Evolutionary conservation across 2,888 invertebrate species (phyloP).

Genomic region (Apeira syringaria): DNA sequence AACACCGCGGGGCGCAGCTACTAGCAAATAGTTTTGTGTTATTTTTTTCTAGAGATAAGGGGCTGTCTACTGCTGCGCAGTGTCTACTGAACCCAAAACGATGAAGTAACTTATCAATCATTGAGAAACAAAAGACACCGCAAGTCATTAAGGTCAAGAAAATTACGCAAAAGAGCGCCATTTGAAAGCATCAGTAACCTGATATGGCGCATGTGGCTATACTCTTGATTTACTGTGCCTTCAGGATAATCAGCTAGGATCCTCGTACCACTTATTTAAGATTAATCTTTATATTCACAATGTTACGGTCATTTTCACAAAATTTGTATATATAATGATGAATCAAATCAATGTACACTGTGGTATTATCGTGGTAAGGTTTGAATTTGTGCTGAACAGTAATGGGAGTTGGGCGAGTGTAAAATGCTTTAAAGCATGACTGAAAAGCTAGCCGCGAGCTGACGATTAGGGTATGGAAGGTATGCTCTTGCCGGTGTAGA

Average conservation of each 20-base stretch:
- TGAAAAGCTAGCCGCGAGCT: slow-evolving; percentile 58
- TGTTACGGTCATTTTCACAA: slow-evolving; percentile 21
- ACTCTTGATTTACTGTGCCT: slow-evolving; percentile 25
- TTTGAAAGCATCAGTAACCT: slow-evolving; percentile 56
- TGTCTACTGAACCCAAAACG: too few relatives aligned
- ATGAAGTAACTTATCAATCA: slow-evolving; percentile 10
- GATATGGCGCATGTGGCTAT: slow-evolving; percentile 45
- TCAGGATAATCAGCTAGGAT: slow-evolving; percentile 32
- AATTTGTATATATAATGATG: too few relatives aligned
- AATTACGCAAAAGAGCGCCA: slow-evolving; percentile 50
- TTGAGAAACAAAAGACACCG: slow-evolving; percentile 27
- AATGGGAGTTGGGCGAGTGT: slow-evolving; percentile 49
- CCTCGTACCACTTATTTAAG: too few relatives aligned
- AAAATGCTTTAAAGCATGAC: slow-evolving; percentile 54
- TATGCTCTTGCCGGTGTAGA: slow-evolving; percentile 2
- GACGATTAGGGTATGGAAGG: slow-evolving; percentile 49
- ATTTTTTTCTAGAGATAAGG: too few relatives aligned
- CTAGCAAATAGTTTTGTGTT: too few relatives aligned
- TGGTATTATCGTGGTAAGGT: slow-evolving; percentile 31
- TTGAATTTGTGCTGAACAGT: slow-evolving; percentile 15
- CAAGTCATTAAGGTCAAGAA: slow-evolving; percentile 56
- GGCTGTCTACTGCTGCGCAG: too few relatives aligned
- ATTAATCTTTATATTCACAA: background rate
- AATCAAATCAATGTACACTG: too few relatives aligned
- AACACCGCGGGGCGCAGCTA: too few relatives aligned